Evolutionary conservation across 2,797 vertebrate genomes (phyloP).

Genomic region (Amblyopsis hoosieri): DNA sequence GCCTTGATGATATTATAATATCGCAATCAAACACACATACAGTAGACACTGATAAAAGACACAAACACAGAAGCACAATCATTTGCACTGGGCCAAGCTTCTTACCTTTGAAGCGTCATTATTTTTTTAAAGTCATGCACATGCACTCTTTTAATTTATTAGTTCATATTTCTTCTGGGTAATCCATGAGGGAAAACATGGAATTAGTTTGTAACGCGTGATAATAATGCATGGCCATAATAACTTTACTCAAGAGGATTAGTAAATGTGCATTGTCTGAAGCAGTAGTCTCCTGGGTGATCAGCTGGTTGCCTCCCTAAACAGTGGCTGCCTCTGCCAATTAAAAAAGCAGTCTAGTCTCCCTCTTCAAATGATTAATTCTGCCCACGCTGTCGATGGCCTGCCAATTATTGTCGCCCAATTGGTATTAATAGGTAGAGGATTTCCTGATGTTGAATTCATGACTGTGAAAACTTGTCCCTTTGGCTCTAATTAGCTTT

Average conservation of each 20-base stretch:
- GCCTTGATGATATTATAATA: constrained; percentile 38
- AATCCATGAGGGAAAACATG: constrained; percentile 81
- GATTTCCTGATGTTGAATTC: constrained; percentile 75
- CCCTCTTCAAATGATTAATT: constrained; percentile 77
- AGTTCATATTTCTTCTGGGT: constrained; percentile 41
- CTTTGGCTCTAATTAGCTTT: constrained; percentile 65
- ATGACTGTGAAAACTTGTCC: constrained; percentile 69
- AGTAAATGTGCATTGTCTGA: constrained; percentile 81
- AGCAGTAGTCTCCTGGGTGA: constrained; percentile 74
- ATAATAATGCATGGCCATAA: constrained; percentile 83
- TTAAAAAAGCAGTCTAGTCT: constrained; percentile 78
- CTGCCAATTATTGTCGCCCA: constrained; percentile 78
- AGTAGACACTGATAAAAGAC: constrained; percentile 25
- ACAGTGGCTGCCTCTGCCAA: constrained; percentile 79
- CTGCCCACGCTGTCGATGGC: constrained; percentile 73
- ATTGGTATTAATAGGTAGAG: constrained; percentile 78
- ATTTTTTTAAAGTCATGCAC: constrained; percentile 26
- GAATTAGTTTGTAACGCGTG: constrained; percentile 82
- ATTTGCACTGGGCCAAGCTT: constrained; percentile 29
- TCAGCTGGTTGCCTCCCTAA: constrained; percentile 78
- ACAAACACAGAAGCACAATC: constrained; percentile 11
- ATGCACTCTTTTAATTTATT: constrained; percentile 51
- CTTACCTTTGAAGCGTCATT: constrained; percentile 26
- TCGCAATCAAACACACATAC: constrained; percentile 25
- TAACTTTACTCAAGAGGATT: constrained; percentile 82